Evolutionary conservation across 2,888 invertebrate genomes (phyloP).

Genomic region (Hypomecis atomaria): DNA sequence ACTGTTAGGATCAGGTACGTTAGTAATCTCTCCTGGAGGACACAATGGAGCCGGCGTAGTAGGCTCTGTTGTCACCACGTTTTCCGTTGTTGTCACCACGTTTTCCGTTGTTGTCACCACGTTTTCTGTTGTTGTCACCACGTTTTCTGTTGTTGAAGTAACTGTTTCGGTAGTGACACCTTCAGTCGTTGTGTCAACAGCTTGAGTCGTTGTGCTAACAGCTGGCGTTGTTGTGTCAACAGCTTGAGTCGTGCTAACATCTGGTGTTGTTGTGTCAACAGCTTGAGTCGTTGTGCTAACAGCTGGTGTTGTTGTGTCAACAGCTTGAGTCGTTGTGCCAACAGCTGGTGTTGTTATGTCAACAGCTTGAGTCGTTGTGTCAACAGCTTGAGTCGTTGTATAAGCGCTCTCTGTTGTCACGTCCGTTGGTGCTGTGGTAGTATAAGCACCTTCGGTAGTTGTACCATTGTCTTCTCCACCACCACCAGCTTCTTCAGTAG

Average conservation of each 20-base stretch:
- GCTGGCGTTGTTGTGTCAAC: not conserved
- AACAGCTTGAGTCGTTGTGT: not conserved
- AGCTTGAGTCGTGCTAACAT: not conserved
- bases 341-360: not conserved
- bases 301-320: not conserved
- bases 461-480: too few species aligned
- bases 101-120: not conserved
- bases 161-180: not conserved
- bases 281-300: not conserved
- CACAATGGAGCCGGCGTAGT: conserved; percentile 2
- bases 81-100: not conserved
- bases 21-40: not conserved
- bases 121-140: not conserved
- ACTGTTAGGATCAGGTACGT: conserved; percentile 1
- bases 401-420: not conserved
- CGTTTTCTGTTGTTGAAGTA: conserved; percentile 15
- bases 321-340: not conserved
- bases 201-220: not conserved
- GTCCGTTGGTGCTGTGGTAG: not conserved
- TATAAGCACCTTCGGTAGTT: not conserved
- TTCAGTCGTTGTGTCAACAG: not conserved
- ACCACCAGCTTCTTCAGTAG: not conserved
- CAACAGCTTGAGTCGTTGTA: not conserved
- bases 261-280: not conserved
- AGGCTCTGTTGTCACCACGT: not conserved